Evolutionary conservation across 2,888 invertebrate species (phyloP).

Genomic region (Didymodactylos carnosus): DNA sequence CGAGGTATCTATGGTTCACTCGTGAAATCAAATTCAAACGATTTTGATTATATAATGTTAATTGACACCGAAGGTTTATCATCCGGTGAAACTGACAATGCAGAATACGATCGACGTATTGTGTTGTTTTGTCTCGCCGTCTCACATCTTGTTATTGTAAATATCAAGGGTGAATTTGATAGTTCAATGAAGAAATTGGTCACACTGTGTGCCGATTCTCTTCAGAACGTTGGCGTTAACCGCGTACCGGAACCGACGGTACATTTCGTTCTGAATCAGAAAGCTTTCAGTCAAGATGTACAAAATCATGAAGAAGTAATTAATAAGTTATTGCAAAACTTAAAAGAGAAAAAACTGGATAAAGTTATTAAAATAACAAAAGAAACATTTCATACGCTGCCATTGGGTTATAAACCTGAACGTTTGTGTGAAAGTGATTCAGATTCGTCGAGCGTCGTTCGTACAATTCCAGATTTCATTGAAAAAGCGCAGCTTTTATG

Average conservation of each 20-base stretch:
- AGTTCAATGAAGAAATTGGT: not conserved
- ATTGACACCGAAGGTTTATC: not conserved
- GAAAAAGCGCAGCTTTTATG: not conserved
- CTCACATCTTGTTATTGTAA: not conserved
- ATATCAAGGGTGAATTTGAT: not conserved
- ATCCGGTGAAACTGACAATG: not conserved
- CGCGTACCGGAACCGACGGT: not conserved
- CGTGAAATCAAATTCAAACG: not conserved
- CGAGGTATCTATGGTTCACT: not conserved
- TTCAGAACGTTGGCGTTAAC: not conserved
- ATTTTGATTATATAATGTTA: not conserved
- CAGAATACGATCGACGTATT: not conserved
- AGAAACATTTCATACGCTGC: not conserved
- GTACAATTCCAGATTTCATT: not conserved
- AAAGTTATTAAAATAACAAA: not conserved
- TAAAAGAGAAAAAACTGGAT: not conserved
- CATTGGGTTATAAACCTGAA: not conserved
- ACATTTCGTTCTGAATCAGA: not conserved
- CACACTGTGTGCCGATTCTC: not conserved
- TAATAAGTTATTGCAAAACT: not conserved
- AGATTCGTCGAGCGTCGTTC: not conserved
- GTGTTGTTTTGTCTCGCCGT: not conserved
- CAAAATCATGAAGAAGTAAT: not conserved
- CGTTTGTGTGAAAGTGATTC: not conserved
- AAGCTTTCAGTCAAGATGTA: not conserved